Base-by-base conservation (phyloP, 1,140 invertebrate genomes). In the Aphidius ervi region DNA sequence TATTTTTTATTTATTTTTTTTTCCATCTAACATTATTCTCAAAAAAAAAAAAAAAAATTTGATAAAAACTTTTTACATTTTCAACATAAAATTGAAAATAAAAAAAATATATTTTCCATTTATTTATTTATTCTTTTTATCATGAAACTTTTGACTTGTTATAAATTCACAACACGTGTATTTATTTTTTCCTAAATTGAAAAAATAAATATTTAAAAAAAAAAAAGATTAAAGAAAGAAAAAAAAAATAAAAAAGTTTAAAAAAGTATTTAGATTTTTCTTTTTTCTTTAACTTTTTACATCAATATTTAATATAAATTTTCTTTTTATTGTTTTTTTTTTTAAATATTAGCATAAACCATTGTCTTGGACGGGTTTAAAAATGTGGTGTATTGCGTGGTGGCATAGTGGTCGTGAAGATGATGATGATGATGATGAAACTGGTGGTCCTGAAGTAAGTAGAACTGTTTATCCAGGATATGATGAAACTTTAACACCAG, bases 361-460 rank as follows among this genome's bases (percentile, higher is more conserved):
- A 20, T 68, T 83, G 23, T 82, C 81, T 9, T 86, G 85, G 84
- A 80, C 77, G 3, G 85, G 85, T 63, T 73, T 92, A 46, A 84
- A 88, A 64, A 84, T 86, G 65, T 92, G 90, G 89, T 92, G 90
- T 74, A 83, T 91, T 42, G 89, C 89, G 64, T 92, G 89, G 90
- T 92, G 89, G 89, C 89, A 91, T 71, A 91, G 89, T 23, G 90
- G 90, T 0, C 81, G 88, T 40, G 89, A 91, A 50, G 90, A 92
- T 61, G 85, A 88, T 47, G 88, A 90, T 58, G 90, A 90, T 45
- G 83, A 81, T 60, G 86, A 90, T 61, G 87, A 82, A 39, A 84
- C 84, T 3, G 83, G 83, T 41, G 83, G 66, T 79, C 87, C 81
- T 77, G 59, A 58, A 9, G 90, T 81, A 82, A 87, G 72, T 79